Evolutionary conservation across 1,140 invertebrate genomes (phyloP).

Genomic region (Heliconius melpomene): DNA sequence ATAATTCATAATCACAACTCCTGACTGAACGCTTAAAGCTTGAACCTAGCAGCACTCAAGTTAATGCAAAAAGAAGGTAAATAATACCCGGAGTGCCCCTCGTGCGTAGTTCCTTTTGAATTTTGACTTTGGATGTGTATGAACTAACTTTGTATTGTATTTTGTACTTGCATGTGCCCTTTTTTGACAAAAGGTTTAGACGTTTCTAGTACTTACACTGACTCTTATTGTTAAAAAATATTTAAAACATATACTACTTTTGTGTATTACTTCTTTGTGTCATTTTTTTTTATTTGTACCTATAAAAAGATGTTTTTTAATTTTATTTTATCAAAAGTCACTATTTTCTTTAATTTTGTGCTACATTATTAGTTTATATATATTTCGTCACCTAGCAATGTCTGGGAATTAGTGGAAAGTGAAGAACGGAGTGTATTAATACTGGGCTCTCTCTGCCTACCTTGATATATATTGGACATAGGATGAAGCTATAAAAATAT

Average conservation of each 20-base stretch:
- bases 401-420: too few relatives aligned
- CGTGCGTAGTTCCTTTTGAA: conserved; percentile 48
- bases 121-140: conserved; percentile 42
- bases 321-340: too few relatives aligned
- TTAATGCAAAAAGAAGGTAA: conserved; percentile 48
- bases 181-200: background rate
- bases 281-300: background rate
- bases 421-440: too few relatives aligned
- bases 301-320: too few relatives aligned
- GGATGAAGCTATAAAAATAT: too few relatives aligned
- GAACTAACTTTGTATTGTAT: conserved; percentile 26
- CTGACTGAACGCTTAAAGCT: conserved; percentile 53
- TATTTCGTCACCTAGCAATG: too few relatives aligned
- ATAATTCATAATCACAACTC: conserved; percentile 64
- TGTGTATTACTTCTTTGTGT: background rate
- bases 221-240: background rate
- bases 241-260: background rate
- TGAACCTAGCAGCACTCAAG: conserved; percentile 49
- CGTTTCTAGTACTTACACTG: background rate
- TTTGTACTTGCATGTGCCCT: background rate
- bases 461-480: too few relatives aligned
- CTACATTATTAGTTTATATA: too few relatives aligned
- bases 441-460: too few relatives aligned
- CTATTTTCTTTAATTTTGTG: too few relatives aligned
- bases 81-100: conserved; percentile 48